These are phyloP conservation scores for Hypomesus transpacificus DNA, from an alignment of 2,113 vertebrate genomes.

Conservation along the genomic window DNA sequence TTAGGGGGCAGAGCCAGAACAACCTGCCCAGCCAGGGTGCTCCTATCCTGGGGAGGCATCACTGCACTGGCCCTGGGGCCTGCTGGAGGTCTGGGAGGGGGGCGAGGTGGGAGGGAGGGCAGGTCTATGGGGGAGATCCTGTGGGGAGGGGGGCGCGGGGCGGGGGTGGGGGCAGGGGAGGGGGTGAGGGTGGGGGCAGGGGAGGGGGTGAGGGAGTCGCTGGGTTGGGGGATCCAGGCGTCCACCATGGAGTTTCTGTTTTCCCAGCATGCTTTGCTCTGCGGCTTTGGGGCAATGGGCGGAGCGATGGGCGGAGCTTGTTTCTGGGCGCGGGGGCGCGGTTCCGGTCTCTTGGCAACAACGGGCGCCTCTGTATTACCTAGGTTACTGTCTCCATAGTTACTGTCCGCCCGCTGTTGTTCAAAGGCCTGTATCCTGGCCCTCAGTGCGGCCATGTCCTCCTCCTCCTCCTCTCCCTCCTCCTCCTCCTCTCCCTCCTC, in stretches of 20 bases:
- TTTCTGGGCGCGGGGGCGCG: conserved; percentile 73
- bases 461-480: conserved; percentile 50
- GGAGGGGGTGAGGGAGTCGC: background rate
- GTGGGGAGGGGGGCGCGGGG: background rate
- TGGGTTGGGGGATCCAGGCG: conserved; percentile 71
- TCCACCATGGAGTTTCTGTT: conserved; percentile 72
- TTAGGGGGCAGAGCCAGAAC: conserved; percentile 27
- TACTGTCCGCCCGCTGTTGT: conserved; percentile 39
- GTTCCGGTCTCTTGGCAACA: conserved; percentile 61
- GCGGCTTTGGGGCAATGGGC: conserved; percentile 53
- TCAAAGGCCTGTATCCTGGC: conserved; percentile 69
- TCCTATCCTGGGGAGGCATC: conserved; percentile 36
- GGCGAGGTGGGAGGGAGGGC: conserved; percentile 12
- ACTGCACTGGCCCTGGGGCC: conserved; percentile 59
- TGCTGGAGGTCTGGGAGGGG: conserved; percentile 60
- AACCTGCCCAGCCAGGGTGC: conserved; percentile 47
- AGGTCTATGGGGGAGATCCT: conserved; percentile 16
- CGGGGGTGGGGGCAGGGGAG: too few species aligned
- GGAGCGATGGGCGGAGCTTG: conserved; percentile 62
- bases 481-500: conserved; percentile 24
- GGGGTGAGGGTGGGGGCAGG: background rate
- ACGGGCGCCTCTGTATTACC: conserved; percentile 22
- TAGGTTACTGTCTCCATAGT: conserved; percentile 5
- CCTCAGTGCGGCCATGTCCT: conserved; percentile 74
- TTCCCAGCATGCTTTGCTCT: conserved; percentile 49